These are phyloP conservation scores for Brachyptera putata DNA, from an alignment of 2,888 invertebrate genomes.

Conservation along the genomic window DNA sequence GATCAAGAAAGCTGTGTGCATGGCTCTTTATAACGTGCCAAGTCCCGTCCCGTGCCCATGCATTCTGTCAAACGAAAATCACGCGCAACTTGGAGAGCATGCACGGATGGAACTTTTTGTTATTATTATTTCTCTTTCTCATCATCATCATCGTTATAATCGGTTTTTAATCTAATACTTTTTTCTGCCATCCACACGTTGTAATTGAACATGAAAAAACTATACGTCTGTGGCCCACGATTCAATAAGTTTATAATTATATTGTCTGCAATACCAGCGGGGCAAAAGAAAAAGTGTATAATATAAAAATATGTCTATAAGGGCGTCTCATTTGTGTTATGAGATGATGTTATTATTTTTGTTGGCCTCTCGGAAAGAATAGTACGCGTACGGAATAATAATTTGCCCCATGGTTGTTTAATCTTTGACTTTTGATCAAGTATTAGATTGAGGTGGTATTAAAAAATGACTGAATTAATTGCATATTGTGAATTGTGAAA, in stretches of 20 bases:
- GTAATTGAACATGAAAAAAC: constrained; percentile 11
- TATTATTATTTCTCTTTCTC: neutral
- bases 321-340: neutral
- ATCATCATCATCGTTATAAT: neutral
- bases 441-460: neutral
- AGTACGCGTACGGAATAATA: neutral
- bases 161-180: neutral
- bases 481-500: neutral
- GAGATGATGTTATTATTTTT: neutral
- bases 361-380: neutral
- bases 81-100: neutral
- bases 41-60: neutral
- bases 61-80: neutral
- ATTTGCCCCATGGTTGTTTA: neutral
- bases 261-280: constrained; percentile 19
- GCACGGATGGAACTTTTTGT: neutral
- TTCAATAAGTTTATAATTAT: constrained; percentile 28
- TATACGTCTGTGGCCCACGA: constrained; percentile 11
- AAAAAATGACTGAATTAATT: neutral
- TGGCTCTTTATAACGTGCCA: neutral
- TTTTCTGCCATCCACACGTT: neutral
- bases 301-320: too few species aligned
- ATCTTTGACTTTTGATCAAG: neutral
- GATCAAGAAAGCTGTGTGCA: neutral
- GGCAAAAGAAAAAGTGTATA: constrained; percentile 15